These are phyloP conservation scores for Saccopteryx bilineata DNA, from an alignment of 2,113 vertebrate genomes.

Conservation along the genomic window DNA sequence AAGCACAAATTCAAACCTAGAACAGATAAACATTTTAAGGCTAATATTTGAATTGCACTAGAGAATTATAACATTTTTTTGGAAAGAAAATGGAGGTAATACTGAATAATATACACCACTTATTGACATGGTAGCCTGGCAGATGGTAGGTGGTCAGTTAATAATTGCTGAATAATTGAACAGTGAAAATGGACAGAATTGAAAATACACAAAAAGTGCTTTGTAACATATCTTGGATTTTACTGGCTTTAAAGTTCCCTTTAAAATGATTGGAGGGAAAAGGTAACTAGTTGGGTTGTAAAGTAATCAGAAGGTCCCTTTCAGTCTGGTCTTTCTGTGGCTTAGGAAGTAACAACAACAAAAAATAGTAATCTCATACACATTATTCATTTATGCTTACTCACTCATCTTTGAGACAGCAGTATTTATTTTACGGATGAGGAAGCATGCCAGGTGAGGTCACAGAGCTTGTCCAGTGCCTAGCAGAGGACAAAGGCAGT, in stretches of 20 bases:
- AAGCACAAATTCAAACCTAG: background rate
- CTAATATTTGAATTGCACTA: background rate
- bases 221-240: background rate
- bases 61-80: background rate
- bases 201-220: background rate
- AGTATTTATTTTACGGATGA: background rate
- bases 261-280: slow-evolving; percentile 23
- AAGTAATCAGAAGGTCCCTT: background rate
- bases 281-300: background rate
- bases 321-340: background rate
- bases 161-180: background rate
- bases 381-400: background rate
- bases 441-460: background rate
- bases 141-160: background rate
- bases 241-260: background rate
- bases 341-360: background rate
- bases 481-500: background rate
- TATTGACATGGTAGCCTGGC: background rate
- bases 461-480: background rate
- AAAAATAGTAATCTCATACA: background rate
- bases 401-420: background rate
- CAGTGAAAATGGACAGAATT: background rate
- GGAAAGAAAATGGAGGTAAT: background rate
- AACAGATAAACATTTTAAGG: background rate
- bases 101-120: background rate